Evolutionary conservation across 1,140 invertebrate species (phyloP).

Genomic region (Drosophila quadrilineata): DNA sequence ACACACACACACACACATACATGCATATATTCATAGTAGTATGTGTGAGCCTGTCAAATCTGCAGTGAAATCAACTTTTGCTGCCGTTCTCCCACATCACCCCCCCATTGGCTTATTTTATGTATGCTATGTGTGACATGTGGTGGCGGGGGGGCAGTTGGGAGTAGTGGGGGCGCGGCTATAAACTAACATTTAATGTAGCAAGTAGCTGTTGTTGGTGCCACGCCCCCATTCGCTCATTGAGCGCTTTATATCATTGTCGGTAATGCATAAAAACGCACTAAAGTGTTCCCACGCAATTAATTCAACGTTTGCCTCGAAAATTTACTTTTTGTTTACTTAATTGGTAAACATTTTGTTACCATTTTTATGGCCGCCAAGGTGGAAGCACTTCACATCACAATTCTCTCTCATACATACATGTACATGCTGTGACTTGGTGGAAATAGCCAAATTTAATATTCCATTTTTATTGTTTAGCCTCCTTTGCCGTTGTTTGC

Average conservation of each 20-base stretch:
- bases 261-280: slow-evolving; percentile 78
- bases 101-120: slow-evolving; percentile 43
- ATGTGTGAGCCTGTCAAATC: slow-evolving; percentile 45
- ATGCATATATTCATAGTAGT: not conserved
- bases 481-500: slow-evolving; percentile 17
- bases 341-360: slow-evolving; percentile 80
- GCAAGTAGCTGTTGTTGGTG: slow-evolving; percentile 15
- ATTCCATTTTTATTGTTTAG: slow-evolving; percentile 63
- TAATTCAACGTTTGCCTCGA: slow-evolving; percentile 59
- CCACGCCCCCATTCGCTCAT: slow-evolving; percentile 21
- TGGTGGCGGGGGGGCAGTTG: too few relatives aligned
- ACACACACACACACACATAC: slow-evolving; percentile 8
- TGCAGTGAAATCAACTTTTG: slow-evolving; percentile 53
- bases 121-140: too few relatives aligned
- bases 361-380: slow-evolving; percentile 69
- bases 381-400: slow-evolving; percentile 57
- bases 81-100: too few relatives aligned
- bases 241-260: slow-evolving; percentile 30
- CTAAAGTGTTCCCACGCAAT: slow-evolving; percentile 74
- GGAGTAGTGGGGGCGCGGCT: too few relatives aligned
- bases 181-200: slow-evolving; percentile 71
- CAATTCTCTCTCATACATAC: slow-evolving; percentile 19
- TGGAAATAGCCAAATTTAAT: slow-evolving; percentile 49
- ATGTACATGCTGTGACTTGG: slow-evolving; percentile 13
- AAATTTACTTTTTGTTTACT: slow-evolving; percentile 67